Conservation (phyloP, 2,888 invertebrate species). For the Exephanes ischioxanthus region DNA sequence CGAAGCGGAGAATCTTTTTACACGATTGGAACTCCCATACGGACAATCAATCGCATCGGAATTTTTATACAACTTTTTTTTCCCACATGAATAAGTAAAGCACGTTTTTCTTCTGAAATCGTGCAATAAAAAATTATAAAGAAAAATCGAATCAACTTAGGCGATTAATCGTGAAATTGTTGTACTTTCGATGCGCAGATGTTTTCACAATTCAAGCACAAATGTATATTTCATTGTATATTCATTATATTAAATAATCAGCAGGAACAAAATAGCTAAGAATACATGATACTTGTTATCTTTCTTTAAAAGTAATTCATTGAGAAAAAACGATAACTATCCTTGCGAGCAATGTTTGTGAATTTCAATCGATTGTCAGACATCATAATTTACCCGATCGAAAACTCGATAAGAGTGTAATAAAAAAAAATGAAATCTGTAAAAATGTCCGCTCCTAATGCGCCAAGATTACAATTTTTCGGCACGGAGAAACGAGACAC, state of each 20-base stretch:
- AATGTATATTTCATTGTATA: slow-evolving; percentile 83
- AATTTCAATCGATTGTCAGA: slow-evolving; percentile 35
- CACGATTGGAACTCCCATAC: background rate
- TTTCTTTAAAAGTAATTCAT: slow-evolving; percentile 60
- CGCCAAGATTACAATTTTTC: slow-evolving; percentile 33
- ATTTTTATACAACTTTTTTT: slow-evolving; percentile 2
- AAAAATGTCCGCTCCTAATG: slow-evolving; percentile 17
- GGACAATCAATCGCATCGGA: background rate
- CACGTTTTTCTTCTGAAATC: background rate
- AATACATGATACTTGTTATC: slow-evolving; percentile 67
- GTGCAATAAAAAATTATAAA: background rate
- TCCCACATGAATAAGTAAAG: background rate
- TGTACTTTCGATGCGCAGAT: slow-evolving; percentile 76
- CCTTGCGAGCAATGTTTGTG: slow-evolving; percentile 38
- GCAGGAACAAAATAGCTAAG: slow-evolving; percentile 69
- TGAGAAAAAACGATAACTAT: slow-evolving; percentile 18
- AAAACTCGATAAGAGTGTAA: slow-evolving; percentile 44
- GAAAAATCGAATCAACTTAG: background rate
- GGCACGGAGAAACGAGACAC: slow-evolving; percentile 39
- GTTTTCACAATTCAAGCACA: slow-evolving; percentile 81
- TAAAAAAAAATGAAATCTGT: slow-evolving; percentile 22
- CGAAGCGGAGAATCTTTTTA: too few species aligned
- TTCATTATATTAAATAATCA: slow-evolving; percentile 75
- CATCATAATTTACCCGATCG: slow-evolving; percentile 59
- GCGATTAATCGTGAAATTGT: slow-evolving; percentile 49